These are phyloP conservation scores for Cotesia glomerata DNA, from an alignment of 1,140 invertebrate species.

Conservation along the genomic window DNA sequence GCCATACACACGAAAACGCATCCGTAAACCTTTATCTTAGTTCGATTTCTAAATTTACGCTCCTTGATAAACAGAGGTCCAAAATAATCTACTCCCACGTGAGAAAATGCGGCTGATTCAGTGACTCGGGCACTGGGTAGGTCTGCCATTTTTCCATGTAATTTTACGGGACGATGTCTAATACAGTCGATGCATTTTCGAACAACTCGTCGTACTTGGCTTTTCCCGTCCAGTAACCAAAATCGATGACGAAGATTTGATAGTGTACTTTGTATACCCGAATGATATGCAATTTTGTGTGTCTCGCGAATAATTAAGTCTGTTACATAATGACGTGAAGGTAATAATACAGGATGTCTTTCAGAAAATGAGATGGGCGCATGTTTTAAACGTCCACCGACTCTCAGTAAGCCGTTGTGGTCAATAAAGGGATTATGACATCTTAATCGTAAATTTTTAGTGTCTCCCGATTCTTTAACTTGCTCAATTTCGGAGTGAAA, in stretches of 20 bases:
- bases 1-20: neutral
- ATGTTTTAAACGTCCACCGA: too few species aligned
- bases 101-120: neutral
- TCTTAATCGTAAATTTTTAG: too few species aligned
- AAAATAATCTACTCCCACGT: neutral
- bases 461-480: too few species aligned
- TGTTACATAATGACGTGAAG: too few species aligned
- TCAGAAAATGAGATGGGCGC: too few species aligned
- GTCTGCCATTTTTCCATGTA: neutral
- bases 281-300: too few species aligned
- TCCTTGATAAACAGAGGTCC: neutral
- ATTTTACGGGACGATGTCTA: neutral
- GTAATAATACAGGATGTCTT: too few species aligned
- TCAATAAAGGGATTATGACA: too few species aligned
- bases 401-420: too few species aligned
- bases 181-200: neutral
- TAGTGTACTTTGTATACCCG: too few species aligned
- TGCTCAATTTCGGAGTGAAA: too few species aligned
- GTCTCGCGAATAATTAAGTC: neutral
- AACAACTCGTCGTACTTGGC: neutral
- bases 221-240: neutral
- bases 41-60: neutral
- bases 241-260: neutral
- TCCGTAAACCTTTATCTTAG: neutral
- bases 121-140: conserved; percentile 11